These are phyloP conservation scores for Strigops habroptila DNA, from an alignment of 2,113 vertebrate genomes.

Conservation along the genomic window DNA sequence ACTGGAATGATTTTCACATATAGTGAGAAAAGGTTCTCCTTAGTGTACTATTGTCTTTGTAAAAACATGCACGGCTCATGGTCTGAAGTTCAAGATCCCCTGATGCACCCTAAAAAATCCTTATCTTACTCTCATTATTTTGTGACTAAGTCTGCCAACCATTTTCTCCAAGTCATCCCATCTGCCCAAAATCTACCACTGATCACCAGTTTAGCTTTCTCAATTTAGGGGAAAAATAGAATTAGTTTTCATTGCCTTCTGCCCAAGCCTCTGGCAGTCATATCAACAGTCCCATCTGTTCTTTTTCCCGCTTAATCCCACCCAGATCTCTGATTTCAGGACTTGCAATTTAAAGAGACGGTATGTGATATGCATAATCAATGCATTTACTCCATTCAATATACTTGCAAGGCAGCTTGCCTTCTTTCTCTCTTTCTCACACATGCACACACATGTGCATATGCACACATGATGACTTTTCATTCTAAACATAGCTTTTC, in stretches of 20 bases:
- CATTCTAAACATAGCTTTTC: background rate
- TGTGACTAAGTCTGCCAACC: constrained; percentile 21
- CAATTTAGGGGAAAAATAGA: constrained; percentile 54
- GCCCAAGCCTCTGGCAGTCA: constrained; percentile 70
- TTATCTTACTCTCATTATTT: constrained; percentile 26
- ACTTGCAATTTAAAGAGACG: constrained; percentile 54
- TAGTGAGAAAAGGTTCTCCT: background rate
- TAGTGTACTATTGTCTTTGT: background rate
- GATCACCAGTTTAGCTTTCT: constrained; percentile 62
- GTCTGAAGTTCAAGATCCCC: constrained; percentile 1
- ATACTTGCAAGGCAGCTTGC: background rate
- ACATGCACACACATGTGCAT: background rate
- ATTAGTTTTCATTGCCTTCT: constrained; percentile 65
- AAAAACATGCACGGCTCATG: background rate
- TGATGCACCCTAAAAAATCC: background rate
- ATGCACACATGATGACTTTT: background rate
- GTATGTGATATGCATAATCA: constrained; percentile 24
- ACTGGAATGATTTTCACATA: background rate
- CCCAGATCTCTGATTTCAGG: constrained; percentile 69
- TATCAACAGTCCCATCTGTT: constrained; percentile 74
- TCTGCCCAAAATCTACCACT: constrained; percentile 59
- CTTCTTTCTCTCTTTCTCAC: background rate
- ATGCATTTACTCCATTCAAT: background rate
- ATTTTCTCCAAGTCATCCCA: constrained; percentile 48
- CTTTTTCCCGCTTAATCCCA: constrained; percentile 68